A percentile compares a stretch with the other conserved stretches of the same genome.
Conservation (phyloP, 1,140 invertebrate species). For the Eueides isabella region DNA sequence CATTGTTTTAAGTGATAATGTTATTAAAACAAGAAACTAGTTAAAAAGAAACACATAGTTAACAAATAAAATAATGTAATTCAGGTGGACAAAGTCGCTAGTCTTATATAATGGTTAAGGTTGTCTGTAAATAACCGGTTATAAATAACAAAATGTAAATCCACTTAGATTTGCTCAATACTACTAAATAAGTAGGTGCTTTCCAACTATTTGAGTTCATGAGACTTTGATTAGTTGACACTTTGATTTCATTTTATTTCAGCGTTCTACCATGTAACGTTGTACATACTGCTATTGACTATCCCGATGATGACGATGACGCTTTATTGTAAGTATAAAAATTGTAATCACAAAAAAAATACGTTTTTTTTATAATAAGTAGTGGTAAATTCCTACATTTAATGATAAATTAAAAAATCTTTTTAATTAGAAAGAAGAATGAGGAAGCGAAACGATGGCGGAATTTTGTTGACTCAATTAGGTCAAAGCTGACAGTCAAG, state of each 20-base stretch:
- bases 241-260: constrained; percentile 41
- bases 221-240: too few species aligned
- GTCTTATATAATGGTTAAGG: too few species aligned
- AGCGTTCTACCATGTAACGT: constrained; percentile 84
- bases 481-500: constrained; percentile 91
- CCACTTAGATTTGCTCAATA: not conserved
- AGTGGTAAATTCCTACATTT: not conserved
- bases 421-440: constrained; percentile 58
- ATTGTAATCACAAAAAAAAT: not conserved
- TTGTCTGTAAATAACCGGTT: too few species aligned
- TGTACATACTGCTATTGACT: constrained; percentile 78
- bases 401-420: not conserved
- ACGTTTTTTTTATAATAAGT: not conserved
- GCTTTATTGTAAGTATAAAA: constrained; percentile 62
- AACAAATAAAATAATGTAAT: too few species aligned
- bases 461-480: constrained; percentile 87
- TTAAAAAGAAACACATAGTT: too few species aligned
- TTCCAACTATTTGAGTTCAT: not conserved
- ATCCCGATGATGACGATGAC: constrained; percentile 76
- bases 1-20: too few species aligned
- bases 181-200: not conserved
- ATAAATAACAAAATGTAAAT: too few species aligned
- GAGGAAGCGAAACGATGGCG: constrained; percentile 85
- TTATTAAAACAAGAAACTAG: too few species aligned
- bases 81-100: too few species aligned